Evolutionary conservation across 2,113 vertebrate genomes (phyloP), one percentile per base, ranked within the genome.

Genomic region (Pteronura brasiliensis): DNA sequence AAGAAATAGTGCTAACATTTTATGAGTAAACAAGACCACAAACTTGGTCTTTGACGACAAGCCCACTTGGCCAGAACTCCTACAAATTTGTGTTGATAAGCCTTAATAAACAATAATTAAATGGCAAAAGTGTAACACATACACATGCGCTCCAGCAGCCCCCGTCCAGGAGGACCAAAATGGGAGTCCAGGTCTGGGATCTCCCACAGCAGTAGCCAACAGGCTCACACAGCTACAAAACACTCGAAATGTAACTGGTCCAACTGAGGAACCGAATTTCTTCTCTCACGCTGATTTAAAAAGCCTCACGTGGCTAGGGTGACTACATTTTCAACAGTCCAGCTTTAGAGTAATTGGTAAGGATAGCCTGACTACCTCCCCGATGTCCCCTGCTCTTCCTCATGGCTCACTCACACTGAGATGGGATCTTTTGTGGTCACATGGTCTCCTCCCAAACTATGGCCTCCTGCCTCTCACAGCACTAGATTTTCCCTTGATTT

Each of bases 301-400:
- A 3, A 36, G 25, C 23, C 49, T 15, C 57, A 1, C 3, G 20
- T 57, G 31, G 90, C 34, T 20, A 0, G 10, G 7, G 57, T 25
- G 13, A 47, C 31, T 27, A 2, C 4, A 3, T 4, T 14, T 6
- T 5, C 39, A 34, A 21, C 8, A 12, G 15, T 11, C 8, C 39
- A 23, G 15, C 85, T 8, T 52, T 1, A 52, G 21, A 55, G 57
- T 55, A 0, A 76, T 12, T 14, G 42, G 44, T 11, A 17, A 29
- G 6, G 44, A 4, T 6, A 10, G 7, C 1, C 57, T 3, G 4
- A 7, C 4, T 12, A 10, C 1, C 9, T 2, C 9, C 42, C 21
- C 11, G 0, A 6, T 0, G 1, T 3, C 47, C 59, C 55, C 18
- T 31, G 1, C 55, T 44, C 25, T 4, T 31, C 5, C 39, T 12